Conservation (phyloP, 2,888 invertebrate genomes). For the Ashinkailepas kermadecensis region DNA sequence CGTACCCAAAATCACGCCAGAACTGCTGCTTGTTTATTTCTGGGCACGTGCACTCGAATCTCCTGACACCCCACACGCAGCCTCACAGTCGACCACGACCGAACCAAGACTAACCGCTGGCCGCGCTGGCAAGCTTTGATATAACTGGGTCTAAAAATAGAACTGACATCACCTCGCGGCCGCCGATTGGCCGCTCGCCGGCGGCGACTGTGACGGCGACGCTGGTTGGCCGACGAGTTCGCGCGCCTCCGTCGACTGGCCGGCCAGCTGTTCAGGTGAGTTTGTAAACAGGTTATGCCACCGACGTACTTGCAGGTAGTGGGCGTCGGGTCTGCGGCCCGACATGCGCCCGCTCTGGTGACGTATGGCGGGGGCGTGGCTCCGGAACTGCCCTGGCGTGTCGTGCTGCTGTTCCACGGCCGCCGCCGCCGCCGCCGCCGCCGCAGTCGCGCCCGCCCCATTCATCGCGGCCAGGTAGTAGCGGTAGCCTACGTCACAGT, state of each 20-base stretch:
- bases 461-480: neutral
- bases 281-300: conserved; percentile 3
- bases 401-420: neutral
- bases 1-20: neutral
- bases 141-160: conserved; percentile 11
- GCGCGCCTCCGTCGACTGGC: neutral
- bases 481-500: neutral
- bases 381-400: neutral
- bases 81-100: neutral
- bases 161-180: conserved; percentile 13
- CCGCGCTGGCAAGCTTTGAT: neutral
- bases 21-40: neutral
- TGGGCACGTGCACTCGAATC: neutral
- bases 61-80: neutral
- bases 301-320: neutral
- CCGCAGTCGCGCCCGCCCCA: neutral
- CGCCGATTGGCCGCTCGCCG: neutral
- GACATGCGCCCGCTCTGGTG: neutral
- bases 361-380: neutral
- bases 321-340: neutral
- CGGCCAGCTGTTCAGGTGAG: neutral
- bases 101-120: neutral
- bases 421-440: no score
- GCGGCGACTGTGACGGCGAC: neutral
- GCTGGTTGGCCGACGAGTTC: neutral